These are phyloP conservation scores for Craterocephalus amniculus DNA, from an alignment of 2,797 vertebrate species.

Conservation along the genomic window DNA sequence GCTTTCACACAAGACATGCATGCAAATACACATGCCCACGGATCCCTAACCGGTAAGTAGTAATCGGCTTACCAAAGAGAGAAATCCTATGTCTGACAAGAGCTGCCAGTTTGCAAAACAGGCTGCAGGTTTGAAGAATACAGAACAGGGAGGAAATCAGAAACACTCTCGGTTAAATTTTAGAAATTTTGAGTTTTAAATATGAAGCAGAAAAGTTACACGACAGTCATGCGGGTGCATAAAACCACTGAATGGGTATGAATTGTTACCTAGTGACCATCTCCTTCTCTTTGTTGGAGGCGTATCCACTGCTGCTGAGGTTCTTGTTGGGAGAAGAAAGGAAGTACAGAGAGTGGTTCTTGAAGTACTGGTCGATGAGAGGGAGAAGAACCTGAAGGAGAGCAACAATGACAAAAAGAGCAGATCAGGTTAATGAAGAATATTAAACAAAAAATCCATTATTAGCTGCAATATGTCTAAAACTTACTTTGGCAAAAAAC, in stretches of 20 bases:
- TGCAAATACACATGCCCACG: constrained; percentile 19
- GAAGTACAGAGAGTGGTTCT: constrained; percentile 97
- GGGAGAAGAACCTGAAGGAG: constrained; percentile 92
- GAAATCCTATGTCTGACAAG: constrained; percentile 99
- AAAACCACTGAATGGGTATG: not conserved
- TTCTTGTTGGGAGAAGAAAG: constrained; percentile 95
- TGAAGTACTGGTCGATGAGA: constrained; percentile 98
- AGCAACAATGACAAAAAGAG: not conserved
- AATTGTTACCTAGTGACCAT: constrained; percentile 93
- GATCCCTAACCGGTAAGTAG: constrained; percentile 26
- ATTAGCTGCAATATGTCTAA: not conserved
- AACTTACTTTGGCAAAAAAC: constrained; percentile 96
- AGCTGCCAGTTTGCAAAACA: constrained; percentile 99
- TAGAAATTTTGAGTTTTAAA: constrained; percentile 15
- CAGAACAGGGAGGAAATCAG: constrained; percentile 46
- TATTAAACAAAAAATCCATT: not conserved
- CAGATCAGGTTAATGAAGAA: not conserved
- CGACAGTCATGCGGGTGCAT: not conserved
- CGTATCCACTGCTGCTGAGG: constrained; percentile 95
- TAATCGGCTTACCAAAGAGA: constrained; percentile 92
- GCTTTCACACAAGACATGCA: not conserved
- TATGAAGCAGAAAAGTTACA: constrained; percentile 8
- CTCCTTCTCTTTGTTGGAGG: constrained; percentile 99
- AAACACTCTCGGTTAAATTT: constrained; percentile 38
- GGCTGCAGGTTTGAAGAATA: constrained; percentile 79